phyloP scores from a whole-genome alignment of 2,797 vertebrate genomes.

The Moxostoma hubbsi region DNA sequence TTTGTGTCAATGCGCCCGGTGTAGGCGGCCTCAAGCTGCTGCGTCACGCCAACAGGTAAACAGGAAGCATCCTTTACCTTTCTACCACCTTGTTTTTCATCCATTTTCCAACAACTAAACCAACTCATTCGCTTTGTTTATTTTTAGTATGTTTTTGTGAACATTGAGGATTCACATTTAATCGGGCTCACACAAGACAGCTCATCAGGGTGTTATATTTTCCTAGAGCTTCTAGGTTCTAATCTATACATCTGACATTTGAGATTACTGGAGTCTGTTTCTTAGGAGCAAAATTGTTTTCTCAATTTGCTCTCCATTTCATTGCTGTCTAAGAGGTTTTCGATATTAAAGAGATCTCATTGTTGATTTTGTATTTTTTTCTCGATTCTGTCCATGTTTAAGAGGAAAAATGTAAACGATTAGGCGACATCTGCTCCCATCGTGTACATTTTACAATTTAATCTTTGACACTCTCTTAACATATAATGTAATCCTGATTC shows the following conservation, averaged over 20 bases:
- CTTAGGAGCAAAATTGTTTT: too few species aligned
- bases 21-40: too few species aligned
- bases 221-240: neutral
- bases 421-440: neutral
- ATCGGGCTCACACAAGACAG: constrained; percentile 37
- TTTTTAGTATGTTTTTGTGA: neutral
- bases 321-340: neutral
- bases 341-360: neutral
- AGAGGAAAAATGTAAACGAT: neutral
- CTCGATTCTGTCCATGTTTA: neutral
- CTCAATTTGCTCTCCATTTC: neutral
- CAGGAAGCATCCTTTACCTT: too few species aligned
- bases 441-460: neutral
- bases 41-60: too few species aligned
- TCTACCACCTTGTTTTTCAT: too few species aligned
- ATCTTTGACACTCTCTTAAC: constrained; percentile 15
- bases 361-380: neutral
- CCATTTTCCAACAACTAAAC: too few species aligned
- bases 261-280: neutral
- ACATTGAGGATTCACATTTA: constrained; percentile 29
- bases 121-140: neutral
- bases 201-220: constrained; percentile 1
- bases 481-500: constrained; percentile 4
- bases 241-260: neutral
- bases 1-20: too few species aligned